Percentiles rank a stretch among this genome's conserved stretches.
These are phyloP conservation scores for Heteromyza rotundicornis DNA, from an alignment of 2,888 invertebrate species.

Conservation along the genomic window DNA sequence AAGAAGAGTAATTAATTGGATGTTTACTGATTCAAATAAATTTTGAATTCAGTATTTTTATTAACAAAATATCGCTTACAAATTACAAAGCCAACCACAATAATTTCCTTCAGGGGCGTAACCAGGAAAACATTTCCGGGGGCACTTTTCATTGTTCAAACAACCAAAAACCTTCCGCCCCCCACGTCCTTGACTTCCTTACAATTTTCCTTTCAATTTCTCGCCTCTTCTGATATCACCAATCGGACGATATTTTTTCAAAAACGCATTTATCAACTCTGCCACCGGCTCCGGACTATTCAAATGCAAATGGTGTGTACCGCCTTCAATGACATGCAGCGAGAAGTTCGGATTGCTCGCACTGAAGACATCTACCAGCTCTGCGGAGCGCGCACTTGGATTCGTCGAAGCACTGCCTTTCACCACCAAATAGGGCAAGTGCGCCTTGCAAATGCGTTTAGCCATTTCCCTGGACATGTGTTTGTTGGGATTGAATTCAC, in stretches of 20 bases:
- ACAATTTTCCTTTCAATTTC: too few species aligned
- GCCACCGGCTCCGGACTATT: conserved; percentile 70
- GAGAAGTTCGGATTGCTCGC: conserved; percentile 67
- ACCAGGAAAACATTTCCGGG: too few species aligned
- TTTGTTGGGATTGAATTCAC: conserved; percentile 43
- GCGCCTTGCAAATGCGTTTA: conserved; percentile 62
- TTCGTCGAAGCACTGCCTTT: conserved; percentile 68
- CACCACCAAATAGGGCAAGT: conserved; percentile 70
- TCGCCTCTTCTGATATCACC: too few species aligned
- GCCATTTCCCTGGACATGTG: conserved; percentile 67
- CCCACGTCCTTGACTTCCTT: too few species aligned
- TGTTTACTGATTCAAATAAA: too few species aligned
- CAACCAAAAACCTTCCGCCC: too few species aligned
- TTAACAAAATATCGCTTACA: too few species aligned
- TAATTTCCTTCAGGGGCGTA: too few species aligned
- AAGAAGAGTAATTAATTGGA: too few species aligned
- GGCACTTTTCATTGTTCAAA: too few species aligned
- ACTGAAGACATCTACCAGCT: conserved; percentile 67
- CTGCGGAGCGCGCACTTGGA: conserved; percentile 64
- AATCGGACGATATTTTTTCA: conserved; percentile 61
- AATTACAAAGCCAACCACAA: too few species aligned
- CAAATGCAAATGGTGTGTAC: conserved; percentile 78
- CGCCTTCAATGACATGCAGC: conserved; percentile 70
- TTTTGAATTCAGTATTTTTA: too few species aligned
- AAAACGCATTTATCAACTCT: conserved; percentile 67